Evolutionary conservation across 2,888 invertebrate genomes (phyloP).

Genomic region (Bursaphelenchus okinawaensis): DNA sequence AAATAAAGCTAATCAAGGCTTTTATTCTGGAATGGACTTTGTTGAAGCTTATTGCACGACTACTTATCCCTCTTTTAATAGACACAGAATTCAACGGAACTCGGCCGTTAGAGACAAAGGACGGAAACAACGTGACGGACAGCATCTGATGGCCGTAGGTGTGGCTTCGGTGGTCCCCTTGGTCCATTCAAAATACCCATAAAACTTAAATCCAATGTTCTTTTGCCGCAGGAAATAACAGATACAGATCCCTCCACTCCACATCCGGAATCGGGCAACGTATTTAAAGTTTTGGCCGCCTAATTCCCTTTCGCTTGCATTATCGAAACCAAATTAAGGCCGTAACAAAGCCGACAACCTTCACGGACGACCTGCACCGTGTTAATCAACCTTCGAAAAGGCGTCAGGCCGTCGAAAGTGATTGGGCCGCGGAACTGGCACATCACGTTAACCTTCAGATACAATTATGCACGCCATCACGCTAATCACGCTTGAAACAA

Average conservation of each 20-base stretch:
- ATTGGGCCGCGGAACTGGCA: too few relatives aligned
- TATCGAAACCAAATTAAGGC: not conserved
- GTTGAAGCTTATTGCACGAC: not conserved
- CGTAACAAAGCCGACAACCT: not conserved
- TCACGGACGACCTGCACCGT: not conserved
- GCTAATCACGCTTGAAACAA: not conserved
- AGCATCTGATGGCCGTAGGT: not conserved
- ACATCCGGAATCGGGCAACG: not conserved
- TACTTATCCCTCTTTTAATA: not conserved
- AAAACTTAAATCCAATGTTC: not conserved
- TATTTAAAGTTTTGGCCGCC: not conserved
- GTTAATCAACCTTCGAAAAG: not conserved
- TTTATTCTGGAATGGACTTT: not conserved
- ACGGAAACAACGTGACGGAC: not conserved
- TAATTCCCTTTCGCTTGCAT: not conserved
- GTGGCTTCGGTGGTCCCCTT: not conserved
- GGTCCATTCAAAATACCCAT: not conserved
- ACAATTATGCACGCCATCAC: not conserved
- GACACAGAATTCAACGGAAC: not conserved
- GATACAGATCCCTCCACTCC: not conserved
- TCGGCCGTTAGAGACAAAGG: not conserved
- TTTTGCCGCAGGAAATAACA: not conserved
- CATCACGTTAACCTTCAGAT: not conserved
- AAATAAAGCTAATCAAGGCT: not conserved
- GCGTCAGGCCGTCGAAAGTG: too few relatives aligned